Percentiles rank a stretch among this genome's conserved stretches.
Conservation (phyloP, 1,140 invertebrate genomes). For the Drosophila fuyamai region DNA sequence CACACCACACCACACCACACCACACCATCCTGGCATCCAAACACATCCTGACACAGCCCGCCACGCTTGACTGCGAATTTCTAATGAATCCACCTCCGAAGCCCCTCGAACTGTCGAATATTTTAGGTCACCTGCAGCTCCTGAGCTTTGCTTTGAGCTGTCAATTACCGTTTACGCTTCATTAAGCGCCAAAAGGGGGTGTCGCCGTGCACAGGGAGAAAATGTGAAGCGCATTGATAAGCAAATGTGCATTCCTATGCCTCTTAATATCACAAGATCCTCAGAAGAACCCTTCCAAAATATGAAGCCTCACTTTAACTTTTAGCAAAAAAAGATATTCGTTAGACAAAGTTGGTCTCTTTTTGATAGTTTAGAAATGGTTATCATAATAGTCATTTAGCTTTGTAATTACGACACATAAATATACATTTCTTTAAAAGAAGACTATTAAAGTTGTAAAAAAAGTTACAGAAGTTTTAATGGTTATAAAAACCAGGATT, state of each 20-base stretch:
- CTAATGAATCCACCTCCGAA: constrained; percentile 66
- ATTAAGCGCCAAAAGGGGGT: constrained; percentile 61
- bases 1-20: constrained; percentile 33
- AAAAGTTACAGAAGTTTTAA: too few relatives aligned
- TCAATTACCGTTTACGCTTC: constrained; percentile 83
- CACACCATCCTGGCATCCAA: constrained; percentile 20
- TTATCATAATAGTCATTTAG: too few relatives aligned
- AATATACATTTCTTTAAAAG: too few relatives aligned
- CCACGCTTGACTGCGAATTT: constrained; percentile 48
- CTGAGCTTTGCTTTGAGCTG: constrained; percentile 66
- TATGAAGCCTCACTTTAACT: too few relatives aligned
- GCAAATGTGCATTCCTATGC: neutral
- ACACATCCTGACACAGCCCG: constrained; percentile 26
- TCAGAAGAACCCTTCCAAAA: neutral
- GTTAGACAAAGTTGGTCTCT: too few relatives aligned
- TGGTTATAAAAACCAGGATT: too few relatives aligned
- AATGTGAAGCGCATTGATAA: neutral
- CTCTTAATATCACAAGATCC: neutral
- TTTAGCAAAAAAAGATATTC: too few relatives aligned
- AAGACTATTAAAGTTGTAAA: too few relatives aligned
- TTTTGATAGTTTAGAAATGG: too few relatives aligned
- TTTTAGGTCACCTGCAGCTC: constrained; percentile 71
- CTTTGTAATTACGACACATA: too few relatives aligned
- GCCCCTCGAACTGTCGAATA: constrained; percentile 66
- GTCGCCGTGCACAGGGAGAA: constrained; percentile 3